Evolutionary conservation across 2,797 vertebrate species (phyloP).

Genomic region (Karalla daura): DNA sequence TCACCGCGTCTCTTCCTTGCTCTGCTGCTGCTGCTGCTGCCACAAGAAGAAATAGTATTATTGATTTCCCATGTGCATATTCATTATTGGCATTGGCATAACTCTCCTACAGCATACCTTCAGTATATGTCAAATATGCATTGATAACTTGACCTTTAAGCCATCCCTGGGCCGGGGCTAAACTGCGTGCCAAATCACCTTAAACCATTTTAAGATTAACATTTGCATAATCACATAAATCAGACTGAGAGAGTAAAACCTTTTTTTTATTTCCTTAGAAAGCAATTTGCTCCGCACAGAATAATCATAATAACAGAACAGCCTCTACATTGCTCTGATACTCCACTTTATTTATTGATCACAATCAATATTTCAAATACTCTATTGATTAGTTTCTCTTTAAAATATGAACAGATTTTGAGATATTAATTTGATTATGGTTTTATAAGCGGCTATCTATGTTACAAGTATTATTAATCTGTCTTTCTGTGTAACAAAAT

Average conservation of each 20-base stretch:
- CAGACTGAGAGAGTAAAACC: conserved; percentile 10
- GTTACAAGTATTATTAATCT: not conserved
- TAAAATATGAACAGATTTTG: not conserved
- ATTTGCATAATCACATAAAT: conserved; percentile 36
- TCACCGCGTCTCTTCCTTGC: not conserved
- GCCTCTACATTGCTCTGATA: conserved; percentile 2
- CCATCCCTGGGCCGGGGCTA: not conserved
- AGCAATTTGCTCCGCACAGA: conserved; percentile 13
- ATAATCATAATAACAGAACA: conserved; percentile 28
- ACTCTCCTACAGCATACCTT: not conserved
- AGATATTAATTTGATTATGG: not conserved
- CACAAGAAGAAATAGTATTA: not conserved
- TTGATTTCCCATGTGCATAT: not conserved
- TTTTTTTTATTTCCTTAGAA: conserved; percentile 26
- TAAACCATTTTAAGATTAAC: conserved; percentile 1
- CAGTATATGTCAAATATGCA: not conserved
- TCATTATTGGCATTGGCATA: not conserved
- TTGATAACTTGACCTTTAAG: not conserved
- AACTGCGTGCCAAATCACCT: not conserved
- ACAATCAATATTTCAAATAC: conserved; percentile 14
- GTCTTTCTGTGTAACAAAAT: too few species aligned
- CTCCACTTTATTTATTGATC: conserved; percentile 11
- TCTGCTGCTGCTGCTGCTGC: not conserved
- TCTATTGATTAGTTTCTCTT: conserved; percentile 8
- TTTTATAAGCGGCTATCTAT: not conserved